Evolutionary conservation across 53 echinoderm and acorn worm genomes (phyloP), one percentile per base, ranked within the genome.

Genomic region (Echinometra lucunter): DNA sequence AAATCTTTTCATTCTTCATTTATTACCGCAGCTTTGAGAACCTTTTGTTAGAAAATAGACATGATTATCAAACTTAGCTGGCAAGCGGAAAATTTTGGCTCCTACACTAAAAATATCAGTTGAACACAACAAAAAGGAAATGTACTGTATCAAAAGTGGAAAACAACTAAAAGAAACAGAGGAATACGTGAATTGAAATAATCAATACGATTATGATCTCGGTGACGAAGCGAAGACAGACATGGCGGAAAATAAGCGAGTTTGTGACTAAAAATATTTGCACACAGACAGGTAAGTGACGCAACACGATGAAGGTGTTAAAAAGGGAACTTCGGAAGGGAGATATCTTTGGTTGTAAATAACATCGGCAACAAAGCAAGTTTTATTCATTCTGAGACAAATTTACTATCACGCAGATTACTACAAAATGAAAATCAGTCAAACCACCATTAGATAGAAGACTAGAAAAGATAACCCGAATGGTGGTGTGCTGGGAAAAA

Each of bases 161-260:
- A 55, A 16, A 10, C 42, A 82, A 13, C 16, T 11, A n/a, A 28
- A 45, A 47, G 47, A 83, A 37, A 83, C 83, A 44, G 8, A 83
- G n/a, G 44, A 44, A 47, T 44, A 25, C 7, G 27, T 44, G 25
- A 83, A 83, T 55, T 49, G 49, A 32, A 88, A 49, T 88, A 56
- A 88, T 55, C 88, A 88, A 88, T 49, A 56, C 32, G 88, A 88
- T 88, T 88, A 88, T 32, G 56, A 88, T 88, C 88, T 88, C 49
- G 30, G 56, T 49, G 28, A 18, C 55, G 15, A 28, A 34, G 28
- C 88, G 55, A 88, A 6, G 34, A 88, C 53, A 88, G 53, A 88
- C 88, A 88, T 32, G 88, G 30, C 88, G 44, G 44, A 56, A 56
- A 58, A 78, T 40, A 42, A 75, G 42, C 42, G 42, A 72, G 35